Percentiles rank a stretch among this genome's conserved stretches.
Evolutionary conservation across 2,113 vertebrate genomes (phyloP).

Genomic region (Rhynchopsitta pachyrhyncha): DNA sequence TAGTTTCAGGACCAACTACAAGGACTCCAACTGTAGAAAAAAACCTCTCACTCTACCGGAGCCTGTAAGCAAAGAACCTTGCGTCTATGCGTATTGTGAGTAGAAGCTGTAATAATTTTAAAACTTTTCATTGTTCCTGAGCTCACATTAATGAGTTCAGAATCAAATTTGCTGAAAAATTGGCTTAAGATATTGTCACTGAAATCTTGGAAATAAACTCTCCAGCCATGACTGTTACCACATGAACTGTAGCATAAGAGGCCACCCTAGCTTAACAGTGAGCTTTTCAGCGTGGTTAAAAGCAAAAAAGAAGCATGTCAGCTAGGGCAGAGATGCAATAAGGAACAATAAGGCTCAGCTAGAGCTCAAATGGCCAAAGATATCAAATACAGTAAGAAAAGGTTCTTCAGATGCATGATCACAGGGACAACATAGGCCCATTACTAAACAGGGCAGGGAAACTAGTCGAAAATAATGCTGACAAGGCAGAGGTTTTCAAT

Average conservation of each 20-base stretch:
- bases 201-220: neutral
- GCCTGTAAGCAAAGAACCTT: neutral
- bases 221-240: neutral
- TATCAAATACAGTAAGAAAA: neutral
- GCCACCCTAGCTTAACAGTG: neutral
- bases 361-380: neutral
- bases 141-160: neutral
- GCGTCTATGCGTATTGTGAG: neutral
- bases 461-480: neutral
- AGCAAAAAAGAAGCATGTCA: neutral
- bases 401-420: neutral
- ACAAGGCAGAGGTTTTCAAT: neutral
- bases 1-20: neutral
- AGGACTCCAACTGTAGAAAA: neutral
- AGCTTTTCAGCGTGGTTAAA: neutral
- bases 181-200: neutral
- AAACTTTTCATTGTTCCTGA: neutral
- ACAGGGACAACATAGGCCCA: neutral
- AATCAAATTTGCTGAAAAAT: neutral
- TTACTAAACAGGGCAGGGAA: neutral
- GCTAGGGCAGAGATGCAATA: neutral
- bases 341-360: neutral
- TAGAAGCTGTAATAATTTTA: neutral
- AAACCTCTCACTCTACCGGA: neutral
- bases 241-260: neutral